Base-by-base conservation (phyloP, 2,113 vertebrate species). In the Cyprinodon variegatus region DNA sequence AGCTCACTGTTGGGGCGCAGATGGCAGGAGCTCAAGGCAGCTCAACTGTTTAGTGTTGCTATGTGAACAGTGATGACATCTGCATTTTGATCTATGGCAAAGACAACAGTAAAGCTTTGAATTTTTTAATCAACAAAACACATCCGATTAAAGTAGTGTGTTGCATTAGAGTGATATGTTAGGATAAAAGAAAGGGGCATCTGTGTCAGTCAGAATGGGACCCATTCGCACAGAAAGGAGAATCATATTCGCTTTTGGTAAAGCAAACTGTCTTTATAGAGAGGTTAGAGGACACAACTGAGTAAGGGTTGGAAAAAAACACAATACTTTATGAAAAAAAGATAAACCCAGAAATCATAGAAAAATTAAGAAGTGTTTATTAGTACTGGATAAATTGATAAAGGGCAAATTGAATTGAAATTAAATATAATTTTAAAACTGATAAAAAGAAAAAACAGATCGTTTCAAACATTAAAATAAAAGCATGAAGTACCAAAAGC, bases 61-160 rank as follows among this genome's bases (percentile, higher is more conserved):
- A 11, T 45, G n/a, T 12, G 41, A 66, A 22, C 64, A 15, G 39
- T 29, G 20, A 43, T 22, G 11, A 14, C 12, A 48, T 46, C 65
- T 67, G 65, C 43, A 67, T 67, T 29, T 48, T 48, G 29, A 67
- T 67, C 45, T 10, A 36, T 15, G 13, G 22, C 22, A 38, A 48
- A 59, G 50, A 69, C 48, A 37, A 10, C 29, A 13, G 48, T n/a
- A 13, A 69, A 59, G 48, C 48, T 53, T 20, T 68, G 65, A 3
- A 68, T 50, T 68, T 68, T 50, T 12, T 57, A 10, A 17, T 68
- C 36, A 53, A 57, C 36, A 68, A 57, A 57, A 48, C 48, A n/a
- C 37, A 39, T 69, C 39, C 17, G 65, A 70, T 53, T 53, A 14
- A 3, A 40, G 38, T 70, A 48, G 38, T 39, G 36, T 50, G 29